Base-by-base conservation (phyloP, 2,113 vertebrate genomes). In the Sylvietta virens region DNA sequence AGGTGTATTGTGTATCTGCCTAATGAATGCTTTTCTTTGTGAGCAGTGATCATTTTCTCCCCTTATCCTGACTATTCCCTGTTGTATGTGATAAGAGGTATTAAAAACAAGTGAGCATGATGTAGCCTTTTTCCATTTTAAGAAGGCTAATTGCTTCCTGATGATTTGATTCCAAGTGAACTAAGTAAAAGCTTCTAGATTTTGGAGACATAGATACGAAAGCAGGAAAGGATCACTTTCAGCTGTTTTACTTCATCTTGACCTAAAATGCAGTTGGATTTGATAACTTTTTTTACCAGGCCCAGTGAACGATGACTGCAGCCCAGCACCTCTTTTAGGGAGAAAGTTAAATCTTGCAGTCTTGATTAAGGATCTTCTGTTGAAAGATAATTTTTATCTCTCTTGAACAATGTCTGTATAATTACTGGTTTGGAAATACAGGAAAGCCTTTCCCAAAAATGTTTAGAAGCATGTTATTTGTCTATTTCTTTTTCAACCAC, bases 51-150 rank as follows among this genome's bases (percentile, higher is more conserved):
- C 48, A 86, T 88, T 84, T 71, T 76, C 42, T 82, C 48, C 44
- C 61, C 81, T 88, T 79, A 67, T 92, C 69, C 89, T 62, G 50
- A 18, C 14, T 67, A 57, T 81, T 94, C 94, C 86, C 89, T 71
- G 35, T 33, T 86, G 51, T 15, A 13, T 81, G 40, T 84, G 92
- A 86, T 92, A 96, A 96, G 80, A 84, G 5, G 60, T 78, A 86
- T 88, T 92, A 95, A 93, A 94, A 92, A 90, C 69, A 90, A 88
- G 78, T 11, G 35, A 80, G 58, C 65, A 33, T 61, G 82, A 88
- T 88, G 56, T 18, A 66, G 47, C 19, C 15, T 76, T 90, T 77
- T 93, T 66, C 88, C 71, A 77, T 93, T 94, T 95, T 77, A 92
- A 86, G 76, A 58, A 70, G 45, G 31, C 54, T 94, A 83, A 86